Evolutionary conservation across 2,888 invertebrate genomes (phyloP), one percentile per base, ranked within the genome.

Genomic region (Callinectes sapidus): DNA sequence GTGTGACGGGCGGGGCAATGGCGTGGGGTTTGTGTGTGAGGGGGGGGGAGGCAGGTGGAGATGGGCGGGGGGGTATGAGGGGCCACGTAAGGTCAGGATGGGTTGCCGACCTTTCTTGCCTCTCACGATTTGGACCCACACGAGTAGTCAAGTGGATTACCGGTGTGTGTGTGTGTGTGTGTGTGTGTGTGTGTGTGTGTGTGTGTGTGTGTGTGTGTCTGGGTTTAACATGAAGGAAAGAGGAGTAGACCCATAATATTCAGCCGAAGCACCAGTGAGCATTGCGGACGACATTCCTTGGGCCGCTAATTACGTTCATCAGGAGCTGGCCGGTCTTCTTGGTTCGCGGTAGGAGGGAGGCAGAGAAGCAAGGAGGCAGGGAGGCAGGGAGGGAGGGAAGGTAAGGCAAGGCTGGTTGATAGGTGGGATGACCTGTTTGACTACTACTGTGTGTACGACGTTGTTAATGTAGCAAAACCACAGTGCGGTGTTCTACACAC

Each of bases 181-280:
- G 71, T 71, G 71, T 71, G 71, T 71, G 71, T 71, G 71, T 71
- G 71, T 71, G 71, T 71, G 66, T 71, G 66, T 71, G 66, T 71
- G 66, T 71, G 66, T 71, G 66, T 71, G 66, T 71, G 66, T 71
- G 66, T 71, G 66, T 71, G 66, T 71, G 66, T 71, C n/a, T 71
- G 71, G 28, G 61, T 23, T n/a, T n/a, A n/a, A n/a, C n/a, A n/a
- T n/a, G n/a, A n/a, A n/a, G n/a, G n/a, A n/a, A n/a, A n/a, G n/a
- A n/a, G n/a, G n/a, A n/a, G n/a, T n/a, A 61, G 23, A 18, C 3
- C 61, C 1, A 61, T 0, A 23, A 61, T 61, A 14, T 61, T 23
- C 61, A 18, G 3, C 2, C 23, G 23, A 61, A 61, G 61, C 61
- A 61, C 61, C 23, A 61, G 5, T 61, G 61, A 23, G 18, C 61